Base-by-base conservation (phyloP, 2,113 vertebrate species). In the Cyprinodon brontotheroides region DNA sequence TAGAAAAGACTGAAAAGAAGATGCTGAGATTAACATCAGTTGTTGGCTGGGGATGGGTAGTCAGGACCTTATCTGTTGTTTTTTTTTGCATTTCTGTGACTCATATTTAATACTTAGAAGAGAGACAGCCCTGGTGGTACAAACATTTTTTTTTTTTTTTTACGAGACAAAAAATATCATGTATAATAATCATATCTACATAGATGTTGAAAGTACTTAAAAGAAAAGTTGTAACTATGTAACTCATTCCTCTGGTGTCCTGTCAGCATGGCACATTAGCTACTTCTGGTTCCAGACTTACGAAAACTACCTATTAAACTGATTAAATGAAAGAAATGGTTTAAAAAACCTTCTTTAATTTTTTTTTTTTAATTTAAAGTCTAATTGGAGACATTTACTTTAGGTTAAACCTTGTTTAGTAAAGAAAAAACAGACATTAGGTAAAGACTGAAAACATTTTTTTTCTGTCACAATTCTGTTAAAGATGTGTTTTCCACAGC, bases 21-120 rank as follows among this genome's bases (percentile, higher is more conserved):
- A 75, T 78, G 85, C 81, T 80, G 82, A 84, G 80, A 85, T 78
- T 86, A 85, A 83, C 68, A 73, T 79, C 63, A 10, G 38, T 14
- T 64, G 38, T 29, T 36, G 22, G 22, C 17, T 11, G 20, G 40
- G 64, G 40, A 5, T 1, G 8, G 17, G 3, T 40, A 67, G 78
- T 79, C 86, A 84, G 80, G 86, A 86, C 87, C 89, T 86, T 89
- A 88, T 87, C 75, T 86, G 85, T 90, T 75, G 72, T 65, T 72
- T 79, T 70, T 72, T 43, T 69, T 70, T 71, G 83, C 86, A 82
- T 87, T 70, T 86, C 80, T 80, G 70, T 89, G 72, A 87, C 77
- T 85, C 82, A 80, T 83, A 76, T 78, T 83, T 82, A 86, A 89
- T 83, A 73, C 75, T 86, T 79, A 86, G 85, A 82, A 81, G 78